Base-by-base conservation (phyloP, 2,797 vertebrate genomes). In the Setipinna tenuifilis region DNA sequence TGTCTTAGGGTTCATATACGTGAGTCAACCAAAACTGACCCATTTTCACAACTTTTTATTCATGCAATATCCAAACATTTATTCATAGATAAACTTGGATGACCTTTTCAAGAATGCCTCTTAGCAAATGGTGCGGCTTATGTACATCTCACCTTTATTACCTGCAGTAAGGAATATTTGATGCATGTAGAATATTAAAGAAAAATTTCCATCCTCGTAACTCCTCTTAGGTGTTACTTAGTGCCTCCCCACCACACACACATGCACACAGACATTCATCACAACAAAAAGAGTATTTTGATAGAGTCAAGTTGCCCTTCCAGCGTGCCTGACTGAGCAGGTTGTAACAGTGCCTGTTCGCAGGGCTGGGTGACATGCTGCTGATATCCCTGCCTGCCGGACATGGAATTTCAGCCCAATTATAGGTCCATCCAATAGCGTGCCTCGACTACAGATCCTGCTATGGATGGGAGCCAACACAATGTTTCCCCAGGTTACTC, bases 401-500 rank as follows among this genome's bases (percentile, higher is more conserved):
- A 82, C 54, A 31, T 57, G 54, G 54, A 50, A 50, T 82, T 82
- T 28, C 25, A 82, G 81, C 48, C 81, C 81, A 82, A 50, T 78
- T 78, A 78, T 19, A 71, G 65, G 28, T 31, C 65, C 65, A 78
- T 3, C 71, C 71, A 78, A 78, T 78, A 0, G 31, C 35, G 71
- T 78, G 71, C 71, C 71, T 21, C 4, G 2, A 78, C 16, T 31
- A 6, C 31, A 78, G 71, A 78, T 78, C 31, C 71, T 44, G 17
- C 35, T 44, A 19, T 78, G 71, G 71, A 78, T 44, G 31, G 0
- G 28, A 35, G 68, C 68, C 68, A 75, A 75, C 28, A 41, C 68
- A 75, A 75, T 75, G 68, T 78, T 78, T 44, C 71, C 71, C 31
- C 31, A 78, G 71, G 71, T 78, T 78, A 78, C 71, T 78, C 71